Conservation (phyloP, 1,140 invertebrate species). For the Drosophila ohnishii region DNA sequence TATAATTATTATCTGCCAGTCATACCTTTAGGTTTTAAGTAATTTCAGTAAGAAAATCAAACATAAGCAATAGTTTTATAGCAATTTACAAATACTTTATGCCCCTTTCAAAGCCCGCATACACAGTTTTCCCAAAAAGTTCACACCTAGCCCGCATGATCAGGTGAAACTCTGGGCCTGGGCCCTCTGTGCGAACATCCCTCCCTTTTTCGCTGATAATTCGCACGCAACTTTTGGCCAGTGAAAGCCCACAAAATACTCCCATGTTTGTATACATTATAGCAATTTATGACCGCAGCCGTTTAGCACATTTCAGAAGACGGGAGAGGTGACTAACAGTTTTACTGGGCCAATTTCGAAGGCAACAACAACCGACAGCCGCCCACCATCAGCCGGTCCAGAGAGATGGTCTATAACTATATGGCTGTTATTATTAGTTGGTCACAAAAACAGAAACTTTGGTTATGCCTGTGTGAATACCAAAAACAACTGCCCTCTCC, state of each 20-base stretch:
- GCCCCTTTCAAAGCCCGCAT: constrained; percentile 11
- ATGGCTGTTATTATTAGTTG: constrained; percentile 42
- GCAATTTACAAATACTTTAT: background rate
- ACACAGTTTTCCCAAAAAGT: constrained; percentile 16
- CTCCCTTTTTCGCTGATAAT: constrained; percentile 42
- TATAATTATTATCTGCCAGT: no score
- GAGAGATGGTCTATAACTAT: constrained; percentile 11
- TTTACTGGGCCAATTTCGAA: constrained; percentile 27
- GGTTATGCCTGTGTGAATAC: constrained; percentile 28
- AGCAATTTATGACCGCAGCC: constrained; percentile 64
- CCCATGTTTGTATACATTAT: constrained; percentile 45
- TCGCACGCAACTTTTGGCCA: constrained; percentile 60
- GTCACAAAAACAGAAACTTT: constrained; percentile 25
- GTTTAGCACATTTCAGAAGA: constrained; percentile 63
- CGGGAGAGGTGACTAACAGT: constrained; percentile 17
- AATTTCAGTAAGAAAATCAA: background rate
- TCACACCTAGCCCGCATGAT: constrained; percentile 46
- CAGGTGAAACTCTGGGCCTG: constrained; percentile 25
- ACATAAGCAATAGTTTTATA: background rate
- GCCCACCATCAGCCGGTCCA: constrained; percentile 22
- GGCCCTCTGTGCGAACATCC: constrained; percentile 6
- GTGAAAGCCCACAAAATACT: constrained; percentile 69
- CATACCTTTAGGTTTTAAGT: no score
- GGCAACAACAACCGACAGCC: constrained; percentile 21
- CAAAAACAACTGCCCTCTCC: constrained; percentile 28